Evolutionary conservation across 2,888 invertebrate species (phyloP), one percentile per base, ranked within the genome.

Genomic region (Spicauda simplicius): DNA sequence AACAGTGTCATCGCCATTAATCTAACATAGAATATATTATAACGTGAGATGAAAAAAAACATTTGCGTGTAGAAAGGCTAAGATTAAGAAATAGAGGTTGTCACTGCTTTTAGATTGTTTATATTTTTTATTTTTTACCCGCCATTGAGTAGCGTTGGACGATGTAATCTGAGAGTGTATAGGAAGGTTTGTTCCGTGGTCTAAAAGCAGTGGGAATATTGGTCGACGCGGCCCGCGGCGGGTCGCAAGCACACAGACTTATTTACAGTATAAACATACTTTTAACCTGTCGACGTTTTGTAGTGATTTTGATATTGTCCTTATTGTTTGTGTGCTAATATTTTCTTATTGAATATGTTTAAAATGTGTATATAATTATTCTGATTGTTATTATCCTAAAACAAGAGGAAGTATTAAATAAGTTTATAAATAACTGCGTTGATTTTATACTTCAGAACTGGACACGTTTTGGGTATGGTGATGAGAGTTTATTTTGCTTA

Each of bases 1-100:
- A 53, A 45, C 65, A 83, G 85, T 86, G 85, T 75, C 79, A 76
- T 80, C 80, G 83, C 76, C 71, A 72, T 74, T 54, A 57, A 74
- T 68, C 78, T 80, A 80, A 79, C 72, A 78, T 82, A 85, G 78
- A 80, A 68, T 65, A 66, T 58, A 66, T 54, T 66, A 63, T 74
- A 80, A 75, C 78, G 75, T 80, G 77, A 78, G 54, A 61, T 74
- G 76, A 75, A 74, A 71, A 48, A 68, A 64, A 70, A 69, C 68
- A 69, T 75, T 75, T 74, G 75, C 68, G 78, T 77, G 79, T 85
- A 82, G 78, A 76, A 70, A 76, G 76, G 77, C 69, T 80, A 80
- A 83, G 78, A 71, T 71, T 74, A 74, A 76, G 65, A 71, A 74
- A 73, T 76, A 70, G 72, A 68, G 71, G 72, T 74, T 74, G 74